Conservation (phyloP, 1,140 invertebrate genomes). For the Cherax destructor region DNA sequence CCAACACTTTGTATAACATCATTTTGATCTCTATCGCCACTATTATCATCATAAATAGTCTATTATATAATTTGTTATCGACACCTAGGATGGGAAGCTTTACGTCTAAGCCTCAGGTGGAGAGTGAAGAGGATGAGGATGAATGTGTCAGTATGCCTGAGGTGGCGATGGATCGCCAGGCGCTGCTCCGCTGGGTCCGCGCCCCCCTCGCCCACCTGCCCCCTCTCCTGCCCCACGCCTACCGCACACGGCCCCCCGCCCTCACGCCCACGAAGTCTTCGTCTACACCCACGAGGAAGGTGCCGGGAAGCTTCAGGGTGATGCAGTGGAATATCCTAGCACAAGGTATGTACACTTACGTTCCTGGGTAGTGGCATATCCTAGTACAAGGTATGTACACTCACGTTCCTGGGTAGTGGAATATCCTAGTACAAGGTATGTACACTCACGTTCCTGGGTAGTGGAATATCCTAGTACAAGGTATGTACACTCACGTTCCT, state of each 20-base stretch:
- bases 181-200: constrained; percentile 36
- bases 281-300: not conserved
- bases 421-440: no score
- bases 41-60: no score
- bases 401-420: no score
- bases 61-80: not conserved
- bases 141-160: constrained; percentile 41
- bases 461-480: no score
- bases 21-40: no score
- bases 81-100: constrained; percentile 57
- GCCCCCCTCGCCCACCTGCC: constrained; percentile 44
- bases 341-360: not conserved
- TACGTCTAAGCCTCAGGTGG: constrained; percentile 53
- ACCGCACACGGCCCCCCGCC: constrained; percentile 9
- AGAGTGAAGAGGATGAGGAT: constrained; percentile 35
- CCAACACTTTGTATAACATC: no score
- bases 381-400: no score
- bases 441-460: no score
- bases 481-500: no score
- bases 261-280: not conserved
- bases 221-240: constrained; percentile 38
- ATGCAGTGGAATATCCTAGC: constrained; percentile 65
- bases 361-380: no score
- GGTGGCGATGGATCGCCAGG: constrained; percentile 11
- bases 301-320: constrained; percentile 31